A percentile compares a stretch with the other conserved stretches of the same genome.
Conservation (phyloP, 2,797 vertebrate species). For the Distichodus sexfasciatus region DNA sequence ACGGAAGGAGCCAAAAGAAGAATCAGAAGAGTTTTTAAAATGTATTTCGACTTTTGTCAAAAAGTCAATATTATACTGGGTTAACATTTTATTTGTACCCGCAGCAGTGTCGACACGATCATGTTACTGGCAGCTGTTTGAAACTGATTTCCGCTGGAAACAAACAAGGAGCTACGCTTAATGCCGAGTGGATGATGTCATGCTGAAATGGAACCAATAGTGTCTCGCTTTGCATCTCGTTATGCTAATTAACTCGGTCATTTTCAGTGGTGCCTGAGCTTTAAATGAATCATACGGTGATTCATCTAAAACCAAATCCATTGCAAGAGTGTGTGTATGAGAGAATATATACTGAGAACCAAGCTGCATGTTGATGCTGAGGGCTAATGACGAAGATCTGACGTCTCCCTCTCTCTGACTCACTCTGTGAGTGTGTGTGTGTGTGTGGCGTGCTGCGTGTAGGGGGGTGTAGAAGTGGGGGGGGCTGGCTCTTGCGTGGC, state of each 20-base stretch:
- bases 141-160: background rate
- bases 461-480: conserved; percentile 10
- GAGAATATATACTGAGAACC: conserved; percentile 11
- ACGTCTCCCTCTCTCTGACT: conserved; percentile 67
- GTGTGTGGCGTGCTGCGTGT: conserved; percentile 2
- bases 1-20: too few relatives aligned
- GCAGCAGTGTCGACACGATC: too few relatives aligned
- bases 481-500: conserved; percentile 16
- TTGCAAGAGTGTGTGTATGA: background rate
- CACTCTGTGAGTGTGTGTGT: conserved; percentile 50
- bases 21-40: too few relatives aligned
- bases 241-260: background rate
- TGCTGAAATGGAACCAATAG: background rate
- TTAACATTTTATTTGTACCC: too few relatives aligned
- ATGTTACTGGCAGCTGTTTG: background rate
- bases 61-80: too few relatives aligned
- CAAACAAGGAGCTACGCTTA: background rate
- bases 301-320: too few relatives aligned
- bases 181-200: background rate
- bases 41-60: too few relatives aligned
- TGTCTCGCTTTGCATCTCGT: background rate
- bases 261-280: background rate
- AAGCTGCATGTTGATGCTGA: conserved; percentile 52
- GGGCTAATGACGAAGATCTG: conserved; percentile 63
- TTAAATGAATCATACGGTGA: too few relatives aligned